A percentile compares a stretch with the other conserved stretches of the same genome.
phyloP scores from a whole-genome alignment of 2,113 vertebrate genomes.

The Larimichthys polyactis region DNA sequence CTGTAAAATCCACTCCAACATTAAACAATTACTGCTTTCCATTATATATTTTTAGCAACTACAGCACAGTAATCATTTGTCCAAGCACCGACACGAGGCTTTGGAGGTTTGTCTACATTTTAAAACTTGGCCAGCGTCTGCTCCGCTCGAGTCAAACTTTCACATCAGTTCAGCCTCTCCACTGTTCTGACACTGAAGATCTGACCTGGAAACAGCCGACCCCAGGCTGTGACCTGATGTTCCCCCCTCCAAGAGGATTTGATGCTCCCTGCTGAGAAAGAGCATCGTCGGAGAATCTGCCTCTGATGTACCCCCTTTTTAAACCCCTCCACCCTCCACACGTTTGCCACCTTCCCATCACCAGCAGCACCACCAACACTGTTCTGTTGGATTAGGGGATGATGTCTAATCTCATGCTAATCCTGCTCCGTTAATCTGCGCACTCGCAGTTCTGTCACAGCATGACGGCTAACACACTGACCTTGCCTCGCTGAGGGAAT shows the following conservation, averaged over 20 bases:
- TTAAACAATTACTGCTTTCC: background rate
- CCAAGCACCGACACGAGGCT: background rate
- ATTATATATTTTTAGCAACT: background rate
- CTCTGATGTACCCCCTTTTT: slow-evolving; percentile 31
- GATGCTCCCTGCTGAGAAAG: slow-evolving; percentile 51
- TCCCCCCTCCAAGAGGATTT: slow-evolving; percentile 48
- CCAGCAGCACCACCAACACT: slow-evolving; percentile 2
- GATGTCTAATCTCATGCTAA: slow-evolving; percentile 74
- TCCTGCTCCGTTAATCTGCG: slow-evolving; percentile 73
- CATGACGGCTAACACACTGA: slow-evolving; percentile 40
- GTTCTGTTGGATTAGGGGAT: slow-evolving; percentile 61
- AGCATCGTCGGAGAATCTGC: slow-evolving; percentile 7
- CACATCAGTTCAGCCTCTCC: slow-evolving; percentile 32
- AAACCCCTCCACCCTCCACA: background rate
- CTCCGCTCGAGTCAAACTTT: slow-evolving; percentile 16
- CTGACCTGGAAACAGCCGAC: slow-evolving; percentile 65
- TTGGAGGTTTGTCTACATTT: background rate
- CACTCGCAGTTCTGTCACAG: slow-evolving; percentile 50
- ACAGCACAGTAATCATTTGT: background rate
- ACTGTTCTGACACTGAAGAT: slow-evolving; percentile 25
- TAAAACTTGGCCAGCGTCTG: background rate
- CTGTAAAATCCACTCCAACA: background rate
- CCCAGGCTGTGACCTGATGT: slow-evolving; percentile 54
- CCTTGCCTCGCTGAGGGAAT: slow-evolving; percentile 11
- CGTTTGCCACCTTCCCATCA: slow-evolving; percentile 28